These are phyloP conservation scores for Argyrosomus japonicus DNA, from an alignment of 2,113 vertebrate species.

Conservation along the genomic window DNA sequence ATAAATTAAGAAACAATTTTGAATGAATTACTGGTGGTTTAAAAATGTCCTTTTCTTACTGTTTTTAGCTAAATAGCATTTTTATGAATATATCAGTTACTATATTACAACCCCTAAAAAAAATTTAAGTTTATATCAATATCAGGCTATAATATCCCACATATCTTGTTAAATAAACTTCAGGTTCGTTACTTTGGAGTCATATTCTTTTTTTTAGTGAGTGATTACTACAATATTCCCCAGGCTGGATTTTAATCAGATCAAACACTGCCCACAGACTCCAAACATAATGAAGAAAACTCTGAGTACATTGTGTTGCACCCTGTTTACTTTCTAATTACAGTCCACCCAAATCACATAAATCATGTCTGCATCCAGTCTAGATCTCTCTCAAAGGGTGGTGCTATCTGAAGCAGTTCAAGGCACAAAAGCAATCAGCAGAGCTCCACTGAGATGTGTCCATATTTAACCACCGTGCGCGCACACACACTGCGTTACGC, in stretches of 20 bases:
- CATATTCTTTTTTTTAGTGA: slow-evolving; percentile 19
- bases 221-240: slow-evolving; percentile 52
- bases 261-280: slow-evolving; percentile 55
- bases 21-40: not conserved
- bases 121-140: not conserved
- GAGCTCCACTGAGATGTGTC: slow-evolving; percentile 65
- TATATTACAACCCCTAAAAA: not conserved
- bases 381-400: slow-evolving; percentile 58
- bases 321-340: slow-evolving; percentile 73
- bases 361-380: slow-evolving; percentile 62
- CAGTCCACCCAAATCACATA: slow-evolving; percentile 62
- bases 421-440: slow-evolving; percentile 74
- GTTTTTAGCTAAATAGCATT: not conserved
- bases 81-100: not conserved
- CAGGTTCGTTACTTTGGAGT: slow-evolving; percentile 20
- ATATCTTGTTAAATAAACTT: slow-evolving; percentile 18
- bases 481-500: slow-evolving; percentile 55
- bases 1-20: not conserved
- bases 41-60: not conserved
- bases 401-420: slow-evolving; percentile 62
- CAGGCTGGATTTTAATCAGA: slow-evolving; percentile 56
- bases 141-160: not conserved
- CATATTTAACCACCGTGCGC: slow-evolving; percentile 70
- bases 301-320: slow-evolving; percentile 42
- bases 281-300: slow-evolving; percentile 60